Evolutionary conservation across 2,797 vertebrate genomes (phyloP), one percentile per base, ranked within the genome.

Genomic region (Petrocephalus sullivani): DNA sequence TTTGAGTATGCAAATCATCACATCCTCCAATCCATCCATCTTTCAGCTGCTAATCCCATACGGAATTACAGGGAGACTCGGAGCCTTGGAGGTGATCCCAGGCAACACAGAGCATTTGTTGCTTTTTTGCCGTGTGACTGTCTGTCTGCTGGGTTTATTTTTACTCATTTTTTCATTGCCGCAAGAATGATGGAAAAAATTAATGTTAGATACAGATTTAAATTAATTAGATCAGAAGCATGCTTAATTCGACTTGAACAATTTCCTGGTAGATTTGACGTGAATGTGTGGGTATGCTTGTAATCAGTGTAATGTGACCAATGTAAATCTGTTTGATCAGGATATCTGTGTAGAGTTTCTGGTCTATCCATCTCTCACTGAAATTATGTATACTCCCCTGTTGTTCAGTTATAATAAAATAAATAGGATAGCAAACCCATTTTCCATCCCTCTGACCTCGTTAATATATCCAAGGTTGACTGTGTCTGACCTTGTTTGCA

Each of bases 171-270:
- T 28, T 37, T 81, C n/a, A 81, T 81, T n/a, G 75, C 37, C 19
- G 46, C 16, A 49, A 81, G 41, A 81, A 49, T 78, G 37, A 78
- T 81, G 16, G 75, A 81, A 81, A 81, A n/a, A 12, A 81, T 81
- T 87, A 85, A 81, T 54, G 84, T 89, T 87, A 88, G 84, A 89
- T 84, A 81, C 86, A 86, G 53, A 88, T 90, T 89, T 86, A 87
- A 91, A 91, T 89, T 89, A 91, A 92, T 91, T 90, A 83, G 88
- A 92, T 92, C 90, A 88, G 78, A 82, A 87, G 87, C 60, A 87
- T 78, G 87, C 90, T 81, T 81, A 49, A 81, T 89, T 88, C 28
- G 53, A 75, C 75, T 89, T 87, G 58, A 19, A 81, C 75, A 49
- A 81, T 81, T 85, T 71, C 75, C 82, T 88, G 21, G 28, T 75